These are phyloP conservation scores for Cliona cf. orientalis DNA, from an alignment of 37 sponge, comb jelly and placozoan genomes.

Conservation along the genomic window DNA sequence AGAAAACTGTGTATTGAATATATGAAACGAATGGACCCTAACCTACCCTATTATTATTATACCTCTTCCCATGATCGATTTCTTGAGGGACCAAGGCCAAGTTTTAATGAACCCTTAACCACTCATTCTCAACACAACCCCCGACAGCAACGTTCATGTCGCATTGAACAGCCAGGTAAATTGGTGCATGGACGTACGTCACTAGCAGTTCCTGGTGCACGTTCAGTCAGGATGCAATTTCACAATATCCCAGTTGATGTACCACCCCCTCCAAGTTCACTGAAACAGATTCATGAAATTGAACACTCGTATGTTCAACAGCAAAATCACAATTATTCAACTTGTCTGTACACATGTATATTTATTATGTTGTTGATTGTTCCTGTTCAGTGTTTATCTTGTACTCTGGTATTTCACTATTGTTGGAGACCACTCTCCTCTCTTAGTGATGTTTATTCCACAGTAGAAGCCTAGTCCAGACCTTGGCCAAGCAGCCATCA, in stretches of 20 bases:
- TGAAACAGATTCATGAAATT: not conserved
- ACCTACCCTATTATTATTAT: slow-evolving; percentile 15
- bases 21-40: slow-evolving; percentile 4
- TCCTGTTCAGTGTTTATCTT: not conserved
- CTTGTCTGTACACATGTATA: not conserved
- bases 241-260: slow-evolving; percentile 25
- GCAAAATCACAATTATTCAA: not conserved
- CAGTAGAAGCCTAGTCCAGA: slow-evolving; percentile 7
- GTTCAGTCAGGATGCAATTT: not conserved
- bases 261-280: slow-evolving; percentile 16
- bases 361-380: not conserved
- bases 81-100: slow-evolving; percentile 7
- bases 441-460: slow-evolving; percentile 1
- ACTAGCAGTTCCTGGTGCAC: not conserved
- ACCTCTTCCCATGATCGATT: slow-evolving; percentile 14
- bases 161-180: not conserved
- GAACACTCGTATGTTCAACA: slow-evolving; percentile 10
- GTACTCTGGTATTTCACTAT: not conserved
- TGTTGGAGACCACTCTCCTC: not conserved
- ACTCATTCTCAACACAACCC: slow-evolving; percentile 2
- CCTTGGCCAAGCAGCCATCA: not conserved
- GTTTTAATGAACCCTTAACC: not conserved
- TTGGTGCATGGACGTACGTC: not conserved
- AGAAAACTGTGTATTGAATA: not conserved
- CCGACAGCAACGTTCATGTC: not conserved